Evolutionary conservation across 2,113 vertebrate genomes (phyloP), one percentile per base, ranked within the genome.

Genomic region (Centropus unirufus): DNA sequence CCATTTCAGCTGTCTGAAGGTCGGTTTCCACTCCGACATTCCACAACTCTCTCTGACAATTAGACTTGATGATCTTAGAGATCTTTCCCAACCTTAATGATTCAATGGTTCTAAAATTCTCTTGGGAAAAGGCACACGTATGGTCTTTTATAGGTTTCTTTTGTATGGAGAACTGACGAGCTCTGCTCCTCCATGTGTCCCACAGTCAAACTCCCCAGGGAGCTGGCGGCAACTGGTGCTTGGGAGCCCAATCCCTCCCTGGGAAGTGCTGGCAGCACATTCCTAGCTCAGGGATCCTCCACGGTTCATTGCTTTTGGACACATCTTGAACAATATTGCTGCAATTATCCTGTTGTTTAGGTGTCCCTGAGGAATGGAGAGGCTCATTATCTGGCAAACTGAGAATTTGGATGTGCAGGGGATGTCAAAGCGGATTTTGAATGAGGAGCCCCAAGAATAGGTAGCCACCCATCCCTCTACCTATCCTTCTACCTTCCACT

Each of bases 181-280:
- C 11, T 70, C 42, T 79, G 18, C 29, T 80, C 22, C 24, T 58
- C 24, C 46, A 7, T 1, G 2, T 54, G 55, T 30, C 49, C 29
- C 26, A 13, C 1, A 0, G 32, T 23, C 55, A 47, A 7, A 24
- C 24, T 80, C 30, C 17, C n/a, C 16, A 57, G 23, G 73, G 16
- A 58, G 3, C 20, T 12, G 34, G 44, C 13, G 20, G 18, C 29
- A 64, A 5, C 24, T 7, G 36, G 59, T 36, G 21, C 42, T 49
- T 20, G 44, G 46, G 27, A 83, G 39, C 47, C 39, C 51, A 44
- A 34, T 14, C 30, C 10, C 15, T 27, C 39, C 49, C 39, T 79
- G 68, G 59, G 19, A 62, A 83, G 7, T 0, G 0, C 58, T 36
- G 17, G 29, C 49, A 87, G 39, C 4, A 0, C 32, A 8, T 32